A percentile compares a stretch with the other conserved stretches of the same genome.
Evolutionary conservation across 2,113 vertebrate species (phyloP).

Genomic region (Actenoides hombroni): DNA sequence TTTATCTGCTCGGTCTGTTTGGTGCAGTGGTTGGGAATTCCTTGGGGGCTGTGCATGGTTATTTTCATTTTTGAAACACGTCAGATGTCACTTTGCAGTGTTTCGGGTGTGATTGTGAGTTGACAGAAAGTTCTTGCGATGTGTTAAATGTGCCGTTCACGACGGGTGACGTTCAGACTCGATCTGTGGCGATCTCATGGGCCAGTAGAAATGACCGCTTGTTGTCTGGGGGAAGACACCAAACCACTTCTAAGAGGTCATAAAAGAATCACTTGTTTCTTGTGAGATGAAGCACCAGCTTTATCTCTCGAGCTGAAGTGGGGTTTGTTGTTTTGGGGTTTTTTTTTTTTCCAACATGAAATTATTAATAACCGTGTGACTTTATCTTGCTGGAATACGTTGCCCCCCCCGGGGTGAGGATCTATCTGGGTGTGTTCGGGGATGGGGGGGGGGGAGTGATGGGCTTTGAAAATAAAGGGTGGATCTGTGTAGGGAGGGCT

Average conservation of each 20-base stretch:
- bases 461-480: neutral
- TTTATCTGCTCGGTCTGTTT: neutral
- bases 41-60: neutral
- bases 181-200: constrained; percentile 19
- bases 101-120: neutral
- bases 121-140: constrained; percentile 43
- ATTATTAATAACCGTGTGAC: neutral
- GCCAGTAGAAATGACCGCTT: neutral
- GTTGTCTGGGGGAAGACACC: neutral
- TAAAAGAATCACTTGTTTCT: constrained; percentile 38
- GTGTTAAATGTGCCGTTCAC: neutral
- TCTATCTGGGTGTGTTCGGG: neutral
- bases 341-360: neutral
- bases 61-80: neutral
- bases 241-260: neutral
- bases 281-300: neutral
- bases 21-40: neutral
- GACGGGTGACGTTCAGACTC: neutral
- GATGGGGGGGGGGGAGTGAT: neutral
- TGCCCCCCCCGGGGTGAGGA: neutral
- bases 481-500: neutral
- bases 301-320: neutral
- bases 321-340: too few species aligned
- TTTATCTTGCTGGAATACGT: neutral
- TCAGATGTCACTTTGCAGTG: neutral